Evolutionary conservation across 2,888 invertebrate species (phyloP), one percentile per base, ranked within the genome.

Genomic region (Panzeria rudis): DNA sequence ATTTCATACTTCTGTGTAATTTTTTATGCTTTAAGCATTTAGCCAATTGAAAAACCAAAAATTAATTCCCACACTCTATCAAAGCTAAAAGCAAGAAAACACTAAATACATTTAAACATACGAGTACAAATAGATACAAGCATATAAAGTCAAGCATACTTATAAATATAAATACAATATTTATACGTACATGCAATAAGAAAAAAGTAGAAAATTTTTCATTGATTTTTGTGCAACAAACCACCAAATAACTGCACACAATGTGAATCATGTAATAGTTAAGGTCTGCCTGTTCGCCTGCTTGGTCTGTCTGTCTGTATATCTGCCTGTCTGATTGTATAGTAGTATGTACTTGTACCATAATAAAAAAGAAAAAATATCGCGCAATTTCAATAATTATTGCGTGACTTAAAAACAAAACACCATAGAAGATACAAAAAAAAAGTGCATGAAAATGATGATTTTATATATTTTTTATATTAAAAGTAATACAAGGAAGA

Each of bases 301-400:
- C 38, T 25, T 71, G 66, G 38, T n/a, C 56, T 64, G 56, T 6
- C 41, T 52, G 32, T 25, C 17, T 52, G 71, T 44, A 38, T 17
- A 7, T 15, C 64, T 32, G 38, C 0, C 4, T 29, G 66, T 54
- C 35, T 41, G 52, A 25, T 29, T 54, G 41, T 20, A 32, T 25
- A 11, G 29, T 29, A 23, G 44, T 29, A 8, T 47, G 41, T n/a
- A 47, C 32, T 23, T 29, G 41, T 23, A 61, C 44, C 35, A 61
- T 23, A 47, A 59, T 72, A 47, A 41, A 61, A 9, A 44, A 84
- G 35, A 62, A 62, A 52, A 79, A 81, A 73, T 68, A 81, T 73
- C 35, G 68, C 54, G 78, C 78, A 82, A 85, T 85, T 85, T 85
- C 81, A 85, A 82, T 82, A 85, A 85, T 82, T 85, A 82, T 85